These are phyloP conservation scores for Stenurella melanura DNA, from an alignment of 2,888 invertebrate genomes.

Conservation along the genomic window DNA sequence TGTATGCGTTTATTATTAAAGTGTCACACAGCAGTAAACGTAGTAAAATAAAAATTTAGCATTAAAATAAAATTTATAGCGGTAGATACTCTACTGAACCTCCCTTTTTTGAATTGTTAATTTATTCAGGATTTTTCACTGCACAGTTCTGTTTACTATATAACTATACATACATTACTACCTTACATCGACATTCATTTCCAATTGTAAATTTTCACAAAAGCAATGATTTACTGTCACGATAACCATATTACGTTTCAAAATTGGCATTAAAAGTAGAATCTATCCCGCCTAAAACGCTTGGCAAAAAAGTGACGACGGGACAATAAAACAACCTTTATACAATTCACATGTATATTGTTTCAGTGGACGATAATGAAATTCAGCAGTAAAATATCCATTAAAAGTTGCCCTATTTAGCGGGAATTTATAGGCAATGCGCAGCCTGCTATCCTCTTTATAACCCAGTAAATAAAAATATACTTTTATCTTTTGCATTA, in stretches of 20 bases:
- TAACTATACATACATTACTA: neutral
- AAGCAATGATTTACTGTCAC: neutral
- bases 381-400: constrained; percentile 26
- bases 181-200: constrained; percentile 10
- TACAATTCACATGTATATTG: constrained; percentile 23
- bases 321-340: constrained; percentile 8
- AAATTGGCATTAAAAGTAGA: constrained; percentile 12
- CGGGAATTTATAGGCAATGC: constrained; percentile 3
- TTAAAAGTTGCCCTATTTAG: constrained; percentile 15
- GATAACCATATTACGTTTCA: neutral
- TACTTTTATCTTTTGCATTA: neutral
- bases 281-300: constrained; percentile 11
- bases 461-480: neutral
- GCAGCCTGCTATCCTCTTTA: neutral
- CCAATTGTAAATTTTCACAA: constrained; percentile 1
- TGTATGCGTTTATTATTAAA: too few relatives aligned
- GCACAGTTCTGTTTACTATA: neutral
- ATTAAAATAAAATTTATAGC: neutral
- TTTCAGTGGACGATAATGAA: constrained; percentile 29
- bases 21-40: too few relatives aligned
- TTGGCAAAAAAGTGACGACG: constrained; percentile 1
- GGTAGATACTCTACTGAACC: neutral
- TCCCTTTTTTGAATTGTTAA: neutral
- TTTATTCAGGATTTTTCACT: neutral
- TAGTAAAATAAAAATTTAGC: too few relatives aligned